Evolutionary conservation across 37 sponge, comb jelly and placozoan species (phyloP).

Genomic region (Sycon ciliatum): DNA sequence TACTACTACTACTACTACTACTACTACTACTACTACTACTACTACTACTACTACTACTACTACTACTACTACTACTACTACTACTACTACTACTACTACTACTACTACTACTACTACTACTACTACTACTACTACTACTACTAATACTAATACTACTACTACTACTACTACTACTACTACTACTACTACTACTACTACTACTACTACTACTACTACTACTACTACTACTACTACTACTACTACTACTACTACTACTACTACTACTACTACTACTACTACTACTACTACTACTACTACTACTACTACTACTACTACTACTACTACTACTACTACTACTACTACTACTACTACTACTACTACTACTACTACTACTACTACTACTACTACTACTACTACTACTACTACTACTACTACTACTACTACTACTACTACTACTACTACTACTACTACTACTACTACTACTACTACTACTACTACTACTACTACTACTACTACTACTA

Average conservation of each 20-base stretch:
- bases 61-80: constrained; percentile 6
- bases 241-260: constrained; percentile 6
- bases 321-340: not conserved
- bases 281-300: not conserved
- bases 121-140: too few relatives aligned
- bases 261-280: constrained; percentile 8
- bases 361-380: constrained; percentile 6
- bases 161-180: constrained; percentile 8
- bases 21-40: constrained; percentile 8
- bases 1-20: not conserved
- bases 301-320: not conserved
- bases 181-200: constrained; percentile 6
- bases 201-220: constrained; percentile 8
- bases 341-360: constrained; percentile 8
- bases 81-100: constrained; percentile 1
- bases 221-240: constrained; percentile 8
- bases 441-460: constrained; percentile 8
- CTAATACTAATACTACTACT: too few relatives aligned
- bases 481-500: constrained; percentile 6
- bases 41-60: constrained; percentile 8
- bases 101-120: not conserved
- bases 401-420: not conserved
- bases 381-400: constrained; percentile 2
- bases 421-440: constrained; percentile 2
- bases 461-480: constrained; percentile 8